These are phyloP conservation scores for Ciconia nigra DNA, from an alignment of 2,797 vertebrate species.

Conservation along the genomic window DNA sequence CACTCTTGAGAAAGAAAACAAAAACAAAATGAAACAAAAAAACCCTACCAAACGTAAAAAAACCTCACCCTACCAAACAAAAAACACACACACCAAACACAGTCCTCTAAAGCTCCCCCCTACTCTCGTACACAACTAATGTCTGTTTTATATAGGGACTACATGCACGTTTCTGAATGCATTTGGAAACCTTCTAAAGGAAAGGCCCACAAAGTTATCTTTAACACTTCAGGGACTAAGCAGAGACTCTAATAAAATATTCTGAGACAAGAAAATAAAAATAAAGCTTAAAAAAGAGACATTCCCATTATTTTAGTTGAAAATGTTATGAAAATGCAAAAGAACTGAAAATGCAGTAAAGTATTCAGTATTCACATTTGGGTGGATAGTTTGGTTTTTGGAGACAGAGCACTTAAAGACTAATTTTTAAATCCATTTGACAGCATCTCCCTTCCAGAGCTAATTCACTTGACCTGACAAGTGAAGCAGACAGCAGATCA, in stretches of 20 bases:
- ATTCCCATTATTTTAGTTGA: neutral
- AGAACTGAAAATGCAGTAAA: neutral
- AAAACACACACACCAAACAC: neutral
- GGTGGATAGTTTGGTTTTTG: neutral
- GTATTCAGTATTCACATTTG: neutral
- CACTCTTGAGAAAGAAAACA: neutral
- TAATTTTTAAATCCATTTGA: neutral
- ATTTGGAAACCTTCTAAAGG: neutral
- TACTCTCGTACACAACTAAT: fast-evolving
- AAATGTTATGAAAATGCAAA: neutral
- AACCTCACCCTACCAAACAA: neutral
- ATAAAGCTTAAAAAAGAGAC: neutral
- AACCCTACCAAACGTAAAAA: neutral
- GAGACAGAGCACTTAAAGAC: neutral
- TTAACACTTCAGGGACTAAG: neutral
- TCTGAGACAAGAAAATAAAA: neutral
- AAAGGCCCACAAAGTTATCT: neutral
- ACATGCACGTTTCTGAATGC: neutral
- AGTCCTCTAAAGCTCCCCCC: neutral
- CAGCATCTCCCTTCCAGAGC: neutral
- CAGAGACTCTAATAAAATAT: neutral
- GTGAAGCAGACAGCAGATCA: neutral
- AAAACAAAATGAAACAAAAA: neutral
- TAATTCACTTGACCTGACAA: neutral
- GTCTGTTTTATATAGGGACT: neutral